Evolutionary conservation across 2,113 vertebrate genomes (phyloP).

Genomic region (Orientallactaga bullata): DNA sequence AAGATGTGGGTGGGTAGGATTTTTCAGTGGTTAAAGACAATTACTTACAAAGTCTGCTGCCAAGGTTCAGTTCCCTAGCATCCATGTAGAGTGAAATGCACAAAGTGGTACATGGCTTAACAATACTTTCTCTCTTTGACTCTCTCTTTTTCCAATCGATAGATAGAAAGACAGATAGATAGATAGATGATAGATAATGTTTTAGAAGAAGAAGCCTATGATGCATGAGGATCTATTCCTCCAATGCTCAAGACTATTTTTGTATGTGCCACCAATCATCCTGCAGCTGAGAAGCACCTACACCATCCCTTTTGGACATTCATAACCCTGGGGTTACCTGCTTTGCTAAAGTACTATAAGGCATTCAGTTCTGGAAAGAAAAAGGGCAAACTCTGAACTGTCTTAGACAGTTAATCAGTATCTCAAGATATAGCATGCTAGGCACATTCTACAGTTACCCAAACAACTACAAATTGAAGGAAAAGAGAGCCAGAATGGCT

Average conservation of each 20-base stretch:
- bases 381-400: neutral
- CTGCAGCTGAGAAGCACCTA: neutral
- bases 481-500: neutral
- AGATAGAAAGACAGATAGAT: too few relatives aligned
- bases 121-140: too few relatives aligned
- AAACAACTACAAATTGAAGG: neutral
- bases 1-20: too few relatives aligned
- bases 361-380: neutral
- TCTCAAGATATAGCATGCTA: neutral
- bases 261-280: neutral
- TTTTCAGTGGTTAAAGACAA: too few relatives aligned
- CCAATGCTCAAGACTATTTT: neutral
- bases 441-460: neutral
- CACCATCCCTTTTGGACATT: neutral
- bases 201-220: neutral
- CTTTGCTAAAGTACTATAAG: neutral
- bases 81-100: too few relatives aligned
- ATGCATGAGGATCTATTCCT: neutral
- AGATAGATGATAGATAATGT: too few relatives aligned
- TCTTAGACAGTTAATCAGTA: neutral
- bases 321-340: neutral
- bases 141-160: too few relatives aligned
- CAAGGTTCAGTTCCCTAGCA: too few relatives aligned
- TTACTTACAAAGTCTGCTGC: too few relatives aligned
- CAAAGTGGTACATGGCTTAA: too few relatives aligned